These are phyloP conservation scores for Artemisiospiza belli DNA, from an alignment of 2,113 vertebrate genomes.

Conservation along the genomic window DNA sequence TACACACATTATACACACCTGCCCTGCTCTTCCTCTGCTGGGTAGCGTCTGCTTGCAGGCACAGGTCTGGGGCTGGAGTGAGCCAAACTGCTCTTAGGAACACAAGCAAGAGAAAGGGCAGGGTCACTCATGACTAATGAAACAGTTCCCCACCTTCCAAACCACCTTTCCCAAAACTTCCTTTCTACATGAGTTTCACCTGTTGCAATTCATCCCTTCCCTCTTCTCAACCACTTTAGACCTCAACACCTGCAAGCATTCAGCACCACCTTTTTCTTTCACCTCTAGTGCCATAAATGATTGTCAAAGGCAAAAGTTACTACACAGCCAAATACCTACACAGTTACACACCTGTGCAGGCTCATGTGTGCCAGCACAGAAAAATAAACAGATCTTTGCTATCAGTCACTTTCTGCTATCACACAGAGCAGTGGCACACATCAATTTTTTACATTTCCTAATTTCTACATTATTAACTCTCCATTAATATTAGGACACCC, in stretches of 20 bases:
- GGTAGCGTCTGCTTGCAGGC: neutral
- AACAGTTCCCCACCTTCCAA: neutral
- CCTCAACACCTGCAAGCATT: neutral
- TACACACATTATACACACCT: rapidly evolving
- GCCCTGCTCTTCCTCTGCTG: neutral
- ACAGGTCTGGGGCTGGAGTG: neutral
- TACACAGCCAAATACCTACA: neutral
- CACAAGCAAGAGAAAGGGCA: neutral
- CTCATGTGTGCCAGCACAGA: neutral
- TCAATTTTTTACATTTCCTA: neutral
- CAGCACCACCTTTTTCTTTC: neutral
- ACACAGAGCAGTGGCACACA: neutral
- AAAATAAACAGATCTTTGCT: neutral
- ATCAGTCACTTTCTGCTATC: neutral
- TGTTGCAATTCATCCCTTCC: neutral
- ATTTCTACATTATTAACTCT: neutral
- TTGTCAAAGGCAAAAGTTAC: neutral
- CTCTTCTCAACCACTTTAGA: neutral
- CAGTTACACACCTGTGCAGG: neutral
- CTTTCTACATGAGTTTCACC: neutral
- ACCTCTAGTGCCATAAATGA: neutral
- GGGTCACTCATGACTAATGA: neutral
- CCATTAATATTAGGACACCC: neutral
- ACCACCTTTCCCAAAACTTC: neutral
- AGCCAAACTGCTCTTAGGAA: neutral